Percentiles rank a stretch among this genome's conserved stretches.
These are phyloP conservation scores for Rhinichthys klamathensis DNA, from an alignment of 2,113 vertebrate species.

Conservation along the genomic window DNA sequence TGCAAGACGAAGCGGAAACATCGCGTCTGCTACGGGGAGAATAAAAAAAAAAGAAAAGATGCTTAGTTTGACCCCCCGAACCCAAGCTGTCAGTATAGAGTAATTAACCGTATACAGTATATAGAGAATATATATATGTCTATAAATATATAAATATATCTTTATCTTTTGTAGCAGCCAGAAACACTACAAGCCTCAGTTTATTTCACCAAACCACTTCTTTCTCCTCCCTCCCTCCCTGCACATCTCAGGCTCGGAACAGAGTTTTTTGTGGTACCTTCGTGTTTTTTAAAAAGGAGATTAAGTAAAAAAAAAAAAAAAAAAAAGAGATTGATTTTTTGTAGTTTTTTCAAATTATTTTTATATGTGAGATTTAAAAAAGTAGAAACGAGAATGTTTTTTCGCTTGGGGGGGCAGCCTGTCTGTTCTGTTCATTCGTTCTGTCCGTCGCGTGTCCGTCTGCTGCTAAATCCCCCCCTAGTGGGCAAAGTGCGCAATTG, in stretches of 20 bases:
- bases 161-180: conserved; percentile 98
- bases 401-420: conserved; percentile 92
- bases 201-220: conserved; percentile 48
- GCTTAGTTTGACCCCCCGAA: conserved; percentile 81
- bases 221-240: conserved; percentile 80
- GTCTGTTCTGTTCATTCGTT: conserved; percentile 69
- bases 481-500: conserved; percentile 92
- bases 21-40: conserved; percentile 81
- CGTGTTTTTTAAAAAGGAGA: conserved; percentile 86
- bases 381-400: conserved; percentile 92
- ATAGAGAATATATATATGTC: conserved; percentile 77
- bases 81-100: conserved; percentile 88
- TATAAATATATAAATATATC: conserved; percentile 67
- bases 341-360: conserved; percentile 98
- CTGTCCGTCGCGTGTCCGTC: conserved; percentile 63
- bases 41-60: conserved; percentile 82
- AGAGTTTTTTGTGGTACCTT: conserved; percentile 98
- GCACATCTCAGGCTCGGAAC: conserved; percentile 97
- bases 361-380: conserved; percentile 95
- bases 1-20: conserved; percentile 77
- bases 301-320: conserved; percentile 71
- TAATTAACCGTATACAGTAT: conserved; percentile 78
- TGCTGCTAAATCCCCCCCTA: conserved; percentile 74
- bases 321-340: conserved; percentile 92
- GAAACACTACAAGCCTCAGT: conserved; percentile 94